A percentile compares a stretch with the other conserved stretches of the same genome.
Evolutionary conservation across 2,797 vertebrate species (phyloP).

Genomic region (Brachyrhaphis roseni): DNA sequence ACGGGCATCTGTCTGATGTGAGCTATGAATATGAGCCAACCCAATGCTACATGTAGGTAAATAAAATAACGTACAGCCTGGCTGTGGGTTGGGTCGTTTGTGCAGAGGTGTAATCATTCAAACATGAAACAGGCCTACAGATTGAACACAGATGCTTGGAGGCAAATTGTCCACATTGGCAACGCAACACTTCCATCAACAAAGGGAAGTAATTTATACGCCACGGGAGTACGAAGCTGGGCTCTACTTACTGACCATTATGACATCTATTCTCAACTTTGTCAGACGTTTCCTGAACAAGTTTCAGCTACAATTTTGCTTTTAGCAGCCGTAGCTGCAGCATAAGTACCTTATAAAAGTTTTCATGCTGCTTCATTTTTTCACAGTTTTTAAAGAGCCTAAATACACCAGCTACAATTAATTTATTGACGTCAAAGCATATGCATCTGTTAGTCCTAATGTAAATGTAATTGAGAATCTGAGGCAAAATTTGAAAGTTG

Average conservation of each 20-base stretch:
- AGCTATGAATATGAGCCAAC: constrained; percentile 8
- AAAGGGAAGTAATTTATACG: constrained; percentile 44
- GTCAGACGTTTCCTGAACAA: constrained; percentile 5
- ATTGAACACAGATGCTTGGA: constrained; percentile 18
- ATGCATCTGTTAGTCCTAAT: not conserved
- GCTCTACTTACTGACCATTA: not conserved
- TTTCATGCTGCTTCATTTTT: not conserved
- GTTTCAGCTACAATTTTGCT: constrained; percentile 4
- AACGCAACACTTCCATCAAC: constrained; percentile 43
- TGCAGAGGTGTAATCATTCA: constrained; percentile 29
- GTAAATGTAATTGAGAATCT: not conserved
- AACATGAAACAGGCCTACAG: constrained; percentile 24
- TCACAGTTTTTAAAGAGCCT: not conserved
- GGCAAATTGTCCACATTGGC: constrained; percentile 29
- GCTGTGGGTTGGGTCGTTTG: constrained; percentile 11
- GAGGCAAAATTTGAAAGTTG: not conserved
- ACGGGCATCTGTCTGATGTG: not conserved
- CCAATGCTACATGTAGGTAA: not conserved
- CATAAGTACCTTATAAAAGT: not conserved
- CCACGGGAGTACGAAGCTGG: constrained; percentile 9
- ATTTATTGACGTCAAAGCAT: not conserved
- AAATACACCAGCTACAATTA: not conserved
- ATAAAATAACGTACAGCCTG: constrained; percentile 18
- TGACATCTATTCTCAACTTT: constrained; percentile 1
- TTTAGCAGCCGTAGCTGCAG: constrained; percentile 12